Conservation (phyloP, 2,888 invertebrate species). For the Nebria salina region DNA sequence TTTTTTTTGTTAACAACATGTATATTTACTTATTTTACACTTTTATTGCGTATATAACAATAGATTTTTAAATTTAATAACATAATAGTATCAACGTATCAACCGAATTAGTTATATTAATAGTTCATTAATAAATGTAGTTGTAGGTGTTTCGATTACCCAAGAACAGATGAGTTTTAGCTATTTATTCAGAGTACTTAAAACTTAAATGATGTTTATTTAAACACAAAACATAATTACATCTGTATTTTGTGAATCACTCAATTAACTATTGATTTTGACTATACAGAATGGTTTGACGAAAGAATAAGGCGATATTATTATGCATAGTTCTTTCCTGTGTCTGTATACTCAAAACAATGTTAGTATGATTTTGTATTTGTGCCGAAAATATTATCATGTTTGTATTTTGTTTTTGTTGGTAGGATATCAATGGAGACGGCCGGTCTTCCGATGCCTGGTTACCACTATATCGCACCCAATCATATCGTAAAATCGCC, state of each 20-base stretch:
- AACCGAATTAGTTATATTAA: not conserved
- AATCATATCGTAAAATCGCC: conserved; percentile 93
- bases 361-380: not conserved
- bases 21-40: conserved; percentile 22
- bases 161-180: too few species aligned
- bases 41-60: not conserved
- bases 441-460: conserved; percentile 88
- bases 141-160: too few species aligned
- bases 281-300: not conserved
- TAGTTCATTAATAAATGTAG: not conserved
- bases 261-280: not conserved
- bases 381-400: not conserved
- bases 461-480: conserved; percentile 91
- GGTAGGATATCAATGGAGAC: conserved; percentile 95
- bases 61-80: not conserved
- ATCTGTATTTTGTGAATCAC: not conserved
- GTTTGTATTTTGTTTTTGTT: not conserved
- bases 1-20: not conserved
- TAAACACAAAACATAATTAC: not conserved
- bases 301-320: too few species aligned
- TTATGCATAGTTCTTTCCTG: too few species aligned
- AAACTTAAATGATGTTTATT: not conserved
- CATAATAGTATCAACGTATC: not conserved
- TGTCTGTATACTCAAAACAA: too few species aligned
- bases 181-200: too few species aligned